Evolutionary conservation across 1,140 invertebrate species (phyloP).

Genomic region (Trichoplusia ni): DNA sequence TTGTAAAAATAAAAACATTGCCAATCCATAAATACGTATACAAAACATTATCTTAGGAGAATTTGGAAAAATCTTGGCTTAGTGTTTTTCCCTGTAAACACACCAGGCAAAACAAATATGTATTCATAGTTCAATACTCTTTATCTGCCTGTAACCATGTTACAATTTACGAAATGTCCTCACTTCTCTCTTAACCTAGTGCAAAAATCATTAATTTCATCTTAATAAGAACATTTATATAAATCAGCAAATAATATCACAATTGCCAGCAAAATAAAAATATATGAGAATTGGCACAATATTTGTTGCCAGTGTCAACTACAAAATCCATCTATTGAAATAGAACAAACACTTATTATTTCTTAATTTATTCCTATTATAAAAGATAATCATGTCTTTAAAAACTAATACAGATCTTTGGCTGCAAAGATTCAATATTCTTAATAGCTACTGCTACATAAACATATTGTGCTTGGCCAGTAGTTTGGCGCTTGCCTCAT

Average conservation of each 20-base stretch:
- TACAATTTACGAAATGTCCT: neutral
- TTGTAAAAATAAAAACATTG: neutral
- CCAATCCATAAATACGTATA: neutral
- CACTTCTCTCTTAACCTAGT: neutral
- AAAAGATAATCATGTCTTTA: too few species aligned
- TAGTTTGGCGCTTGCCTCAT: neutral
- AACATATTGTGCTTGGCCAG: too few species aligned
- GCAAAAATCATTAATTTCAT: too few species aligned
- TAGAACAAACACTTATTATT: too few species aligned
- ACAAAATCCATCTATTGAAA: too few species aligned
- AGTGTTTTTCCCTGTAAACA: conserved; percentile 6
- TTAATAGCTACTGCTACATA: too few species aligned
- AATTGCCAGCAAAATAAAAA: neutral
- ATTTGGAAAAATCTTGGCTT: conserved; percentile 10
- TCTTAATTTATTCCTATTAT: too few species aligned
- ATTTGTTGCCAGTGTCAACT: neutral
- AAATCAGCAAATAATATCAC: neutral
- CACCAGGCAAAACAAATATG: neutral
- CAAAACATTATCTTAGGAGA: neutral
- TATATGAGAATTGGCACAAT: neutral
- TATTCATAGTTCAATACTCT: neutral
- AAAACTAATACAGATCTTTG: too few species aligned
- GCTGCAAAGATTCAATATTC: too few species aligned
- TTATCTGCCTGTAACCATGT: neutral
- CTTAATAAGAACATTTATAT: too few species aligned